Conservation (phyloP, 2,113 vertebrate genomes). For the Pachycephala philippinensis region DNA sequence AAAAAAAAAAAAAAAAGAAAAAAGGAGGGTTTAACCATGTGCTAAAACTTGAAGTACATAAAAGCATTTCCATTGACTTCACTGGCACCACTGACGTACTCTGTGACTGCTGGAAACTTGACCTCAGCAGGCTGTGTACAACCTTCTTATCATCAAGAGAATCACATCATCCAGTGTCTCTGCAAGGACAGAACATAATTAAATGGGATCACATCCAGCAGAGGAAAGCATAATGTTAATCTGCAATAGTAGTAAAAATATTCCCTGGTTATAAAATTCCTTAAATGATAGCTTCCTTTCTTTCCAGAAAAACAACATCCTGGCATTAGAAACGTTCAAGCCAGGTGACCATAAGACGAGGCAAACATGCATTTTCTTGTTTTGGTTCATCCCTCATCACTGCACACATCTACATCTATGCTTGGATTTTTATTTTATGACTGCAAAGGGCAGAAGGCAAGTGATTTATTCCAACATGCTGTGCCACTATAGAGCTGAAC, state of each 20-base stretch:
- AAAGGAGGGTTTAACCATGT: background rate
- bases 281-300: background rate
- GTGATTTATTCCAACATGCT: background rate
- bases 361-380: background rate
- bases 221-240: background rate
- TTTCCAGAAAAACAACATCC: background rate
- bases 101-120: background rate
- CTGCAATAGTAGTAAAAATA: background rate
- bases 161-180: background rate
- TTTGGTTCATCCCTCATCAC: background rate
- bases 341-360: background rate
- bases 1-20: background rate
- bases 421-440: background rate
- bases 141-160: background rate
- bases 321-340: background rate
- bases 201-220: background rate
- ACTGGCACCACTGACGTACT: background rate
- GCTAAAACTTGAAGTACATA: background rate
- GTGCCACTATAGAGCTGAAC: background rate
- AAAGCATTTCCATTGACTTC: background rate
- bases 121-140: background rate
- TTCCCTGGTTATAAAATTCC: background rate
- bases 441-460: background rate
- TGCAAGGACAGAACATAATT: constrained; percentile 9
- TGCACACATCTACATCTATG: background rate